These are phyloP conservation scores for Limnodromus scolopaceus DNA, from an alignment of 2,797 vertebrate species.

Conservation along the genomic window DNA sequence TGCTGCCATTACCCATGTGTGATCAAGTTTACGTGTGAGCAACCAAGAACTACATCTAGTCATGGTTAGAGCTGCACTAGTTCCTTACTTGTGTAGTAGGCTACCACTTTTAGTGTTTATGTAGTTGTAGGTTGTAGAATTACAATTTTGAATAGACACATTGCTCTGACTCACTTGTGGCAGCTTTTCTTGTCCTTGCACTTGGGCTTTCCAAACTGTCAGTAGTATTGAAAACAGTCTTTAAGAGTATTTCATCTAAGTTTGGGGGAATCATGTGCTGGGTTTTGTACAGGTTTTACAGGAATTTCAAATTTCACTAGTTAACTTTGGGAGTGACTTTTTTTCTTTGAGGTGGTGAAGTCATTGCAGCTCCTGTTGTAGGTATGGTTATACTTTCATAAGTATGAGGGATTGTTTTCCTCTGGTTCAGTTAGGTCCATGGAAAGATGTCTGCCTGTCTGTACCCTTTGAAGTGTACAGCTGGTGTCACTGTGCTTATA, in stretches of 20 bases:
- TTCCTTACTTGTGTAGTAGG: not conserved
- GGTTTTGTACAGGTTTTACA: not conserved
- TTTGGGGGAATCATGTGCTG: not conserved
- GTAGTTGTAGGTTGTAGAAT: constrained; percentile 2
- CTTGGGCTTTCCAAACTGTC: constrained; percentile 20
- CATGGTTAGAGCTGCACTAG: not conserved
- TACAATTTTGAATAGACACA: not conserved
- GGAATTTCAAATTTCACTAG: not conserved
- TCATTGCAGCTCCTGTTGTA: not conserved
- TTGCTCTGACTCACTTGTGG: not conserved
- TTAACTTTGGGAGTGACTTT: not conserved
- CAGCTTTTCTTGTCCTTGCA: constrained; percentile 3
- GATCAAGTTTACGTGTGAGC: not conserved
- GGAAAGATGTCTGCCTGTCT: not conserved
- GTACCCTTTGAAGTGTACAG: not conserved
- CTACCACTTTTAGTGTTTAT: not conserved
- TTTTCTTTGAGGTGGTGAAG: not conserved
- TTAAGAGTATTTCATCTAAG: not conserved
- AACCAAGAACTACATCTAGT: not conserved
- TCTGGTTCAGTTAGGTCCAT: not conserved
- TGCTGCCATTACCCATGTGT: not conserved
- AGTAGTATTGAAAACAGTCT: not conserved
- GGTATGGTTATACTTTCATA: not conserved
- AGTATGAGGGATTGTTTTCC: not conserved
- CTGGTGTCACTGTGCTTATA: not conserved